Percentiles rank a stretch among this genome's conserved stretches.
These are phyloP conservation scores for Percopsis omiscomaycus DNA, from an alignment of 2,797 vertebrate species.

Conservation along the genomic window DNA sequence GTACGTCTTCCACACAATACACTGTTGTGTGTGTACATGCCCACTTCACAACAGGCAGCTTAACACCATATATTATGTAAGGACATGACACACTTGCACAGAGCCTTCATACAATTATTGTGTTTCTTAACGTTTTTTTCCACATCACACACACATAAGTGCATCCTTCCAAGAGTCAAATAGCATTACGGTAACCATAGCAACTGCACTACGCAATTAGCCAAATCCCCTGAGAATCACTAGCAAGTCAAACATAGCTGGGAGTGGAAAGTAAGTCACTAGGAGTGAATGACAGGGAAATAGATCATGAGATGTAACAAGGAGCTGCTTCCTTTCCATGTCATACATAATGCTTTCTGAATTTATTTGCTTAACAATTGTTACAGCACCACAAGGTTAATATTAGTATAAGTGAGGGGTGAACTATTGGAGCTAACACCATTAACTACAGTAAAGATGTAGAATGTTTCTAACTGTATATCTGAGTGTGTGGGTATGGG, in stretches of 20 bases:
- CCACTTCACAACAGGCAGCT: background rate
- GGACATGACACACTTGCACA: background rate
- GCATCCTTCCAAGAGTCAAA: conserved; percentile 18
- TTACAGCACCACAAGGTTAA: conserved; percentile 7
- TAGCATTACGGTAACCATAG: conserved; percentile 9
- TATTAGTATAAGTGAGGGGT: background rate
- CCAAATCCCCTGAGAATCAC: conserved; percentile 20
- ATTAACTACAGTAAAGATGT: background rate
- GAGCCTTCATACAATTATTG: background rate
- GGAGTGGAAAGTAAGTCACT: conserved; percentile 36
- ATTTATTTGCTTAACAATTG: conserved; percentile 26
- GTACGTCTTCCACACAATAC: background rate
- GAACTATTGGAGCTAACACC: conserved; percentile 8
- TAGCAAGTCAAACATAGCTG: conserved; percentile 25
- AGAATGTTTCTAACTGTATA: background rate
- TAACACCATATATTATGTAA: background rate
- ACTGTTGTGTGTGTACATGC: background rate
- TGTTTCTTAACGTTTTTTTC: background rate
- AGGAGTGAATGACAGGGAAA: conserved; percentile 26
- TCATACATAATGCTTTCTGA: conserved; percentile 34
- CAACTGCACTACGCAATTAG: conserved; percentile 27
- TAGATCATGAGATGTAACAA: background rate
- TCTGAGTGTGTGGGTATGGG: background rate
- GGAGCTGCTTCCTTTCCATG: conserved; percentile 17
- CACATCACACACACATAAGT: background rate